Evolutionary conservation across 2,113 vertebrate genomes (phyloP), one percentile per base, ranked within the genome.

Genomic region (Xyliphius kryptos): DNA sequence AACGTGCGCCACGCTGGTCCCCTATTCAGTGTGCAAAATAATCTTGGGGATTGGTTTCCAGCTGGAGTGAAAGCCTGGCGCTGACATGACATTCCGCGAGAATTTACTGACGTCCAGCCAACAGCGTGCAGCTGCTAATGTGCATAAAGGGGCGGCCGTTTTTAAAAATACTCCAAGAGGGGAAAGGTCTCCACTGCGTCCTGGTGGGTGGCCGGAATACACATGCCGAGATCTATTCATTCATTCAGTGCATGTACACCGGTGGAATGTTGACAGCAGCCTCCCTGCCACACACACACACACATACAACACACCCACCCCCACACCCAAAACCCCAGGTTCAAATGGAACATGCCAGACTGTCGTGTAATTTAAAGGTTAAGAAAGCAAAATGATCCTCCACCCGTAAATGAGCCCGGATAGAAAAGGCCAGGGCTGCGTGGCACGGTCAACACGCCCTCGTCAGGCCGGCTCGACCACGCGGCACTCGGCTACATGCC

Each of bases 301-400:
- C 2, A 32, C 26, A 32, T 2, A 32, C 26, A 32, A 32, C 26
- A 32, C 2, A 32, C 26, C 4, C 26, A 32, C 26, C 4, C 26
- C 4, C 26, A 54, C 49, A 5, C 52, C 14, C 22, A 58, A 3
- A 15, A 49, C 40, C 3, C 10, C n/a, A 60, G 17, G 38, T 58
- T 38, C 22, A 38, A 61, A 44, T 19, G 36, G 48, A 46, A 69
- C 67, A 19, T 48, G 62, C 66, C 48, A 44, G 55, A 63, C 61
- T 16, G 61, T 75, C 38, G 53, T 66, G 71, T 69, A 71, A 77
- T 69, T 77, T 69, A 77, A 75, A 75, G 73, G 76, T 69, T 73
- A 66, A 47, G 11, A 57, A 46, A 20, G 46, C 44, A 53, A 38
- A 52, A 51, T 75, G 58, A 43, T 38, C 66, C 67, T 68, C 69